A percentile compares a stretch with the other conserved stretches of the same genome.
phyloP scores from a whole-genome alignment of 1,140 invertebrate species.

The Drosophila athabasca region DNA sequence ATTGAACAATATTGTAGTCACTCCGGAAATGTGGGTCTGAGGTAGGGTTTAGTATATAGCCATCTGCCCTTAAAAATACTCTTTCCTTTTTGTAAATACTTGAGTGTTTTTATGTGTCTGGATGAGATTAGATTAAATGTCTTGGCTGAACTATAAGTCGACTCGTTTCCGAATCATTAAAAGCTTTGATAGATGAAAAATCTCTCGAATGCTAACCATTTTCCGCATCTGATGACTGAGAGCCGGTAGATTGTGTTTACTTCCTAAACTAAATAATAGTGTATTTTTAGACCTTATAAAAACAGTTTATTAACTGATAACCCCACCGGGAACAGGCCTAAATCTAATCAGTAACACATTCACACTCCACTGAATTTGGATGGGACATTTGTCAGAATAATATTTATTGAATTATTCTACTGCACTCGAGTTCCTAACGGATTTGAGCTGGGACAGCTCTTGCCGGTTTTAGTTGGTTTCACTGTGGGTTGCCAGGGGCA shows the following conservation, averaged over 20 bases:
- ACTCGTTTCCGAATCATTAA: background rate
- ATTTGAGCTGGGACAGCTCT: background rate
- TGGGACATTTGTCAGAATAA: slow-evolving; percentile 11
- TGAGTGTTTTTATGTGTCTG: slow-evolving; percentile 24
- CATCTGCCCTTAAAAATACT: too few relatives aligned
- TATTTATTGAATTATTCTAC: slow-evolving; percentile 30
- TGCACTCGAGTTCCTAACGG: slow-evolving; percentile 10
- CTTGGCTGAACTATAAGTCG: background rate
- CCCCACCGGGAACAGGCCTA: slow-evolving; percentile 16
- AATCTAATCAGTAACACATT: slow-evolving; percentile 31
- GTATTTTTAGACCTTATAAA: background rate
- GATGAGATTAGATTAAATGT: slow-evolving; percentile 22
- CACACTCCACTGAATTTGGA: slow-evolving; percentile 7
- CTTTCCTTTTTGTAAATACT: too few relatives aligned
- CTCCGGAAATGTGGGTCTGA: too few relatives aligned
- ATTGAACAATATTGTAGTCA: too few relatives aligned
- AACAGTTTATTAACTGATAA: slow-evolving; percentile 16
- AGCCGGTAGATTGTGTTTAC: slow-evolving; percentile 27
- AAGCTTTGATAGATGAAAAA: background rate
- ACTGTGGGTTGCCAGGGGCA: slow-evolving; percentile 47
- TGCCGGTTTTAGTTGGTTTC: slow-evolving; percentile 49
- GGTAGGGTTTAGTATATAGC: too few relatives aligned
- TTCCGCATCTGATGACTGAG: background rate
- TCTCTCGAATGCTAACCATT: background rate
- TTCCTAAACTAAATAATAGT: background rate